A percentile compares a stretch with the other conserved stretches of the same genome.
phyloP scores from a whole-genome alignment of 2,797 vertebrate genomes.

The Salmo trutta region DNA sequence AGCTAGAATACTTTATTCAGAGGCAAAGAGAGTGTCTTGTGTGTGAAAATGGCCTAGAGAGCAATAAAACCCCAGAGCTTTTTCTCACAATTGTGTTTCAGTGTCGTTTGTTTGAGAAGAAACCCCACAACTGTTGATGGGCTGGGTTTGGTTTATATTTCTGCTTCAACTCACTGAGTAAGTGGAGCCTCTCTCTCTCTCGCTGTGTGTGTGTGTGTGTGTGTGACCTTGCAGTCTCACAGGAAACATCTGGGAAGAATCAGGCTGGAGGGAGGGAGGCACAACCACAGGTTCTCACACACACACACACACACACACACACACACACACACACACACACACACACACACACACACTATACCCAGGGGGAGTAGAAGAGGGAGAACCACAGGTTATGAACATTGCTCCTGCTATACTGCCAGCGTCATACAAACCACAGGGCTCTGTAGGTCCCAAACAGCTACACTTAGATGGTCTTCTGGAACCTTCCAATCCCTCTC shows the following conservation, averaged over 20 bases:
- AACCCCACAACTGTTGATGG: slow-evolving; percentile 58
- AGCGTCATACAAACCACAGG: slow-evolving; percentile 48
- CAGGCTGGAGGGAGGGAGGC: slow-evolving; percentile 49
- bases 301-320: no score
- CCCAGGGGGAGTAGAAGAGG: slow-evolving; percentile 55
- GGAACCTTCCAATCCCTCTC: no score
- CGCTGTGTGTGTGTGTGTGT: no score
- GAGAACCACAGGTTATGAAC: slow-evolving; percentile 74
- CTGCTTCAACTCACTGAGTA: not conserved
- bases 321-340: no score
- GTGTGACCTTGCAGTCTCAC: no score
- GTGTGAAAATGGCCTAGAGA: not conserved
- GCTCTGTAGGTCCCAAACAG: no score
- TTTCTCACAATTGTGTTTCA: slow-evolving; percentile 67
- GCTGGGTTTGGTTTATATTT: slow-evolving; percentile 53
- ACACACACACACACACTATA: no score
- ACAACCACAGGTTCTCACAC: no score
- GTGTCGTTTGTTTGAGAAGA: slow-evolving; percentile 34
- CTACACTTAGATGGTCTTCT: no score
- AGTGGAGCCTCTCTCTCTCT: no score
- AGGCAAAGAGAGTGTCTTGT: slow-evolving; percentile 24
- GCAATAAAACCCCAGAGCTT: slow-evolving; percentile 51
- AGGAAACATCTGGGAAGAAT: slow-evolving; percentile 86
- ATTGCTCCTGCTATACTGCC: slow-evolving; percentile 51
- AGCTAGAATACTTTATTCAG: slow-evolving; percentile 28